phyloP scores from a whole-genome alignment of 1,140 invertebrate species.

The Hycleus phaleratus region DNA sequence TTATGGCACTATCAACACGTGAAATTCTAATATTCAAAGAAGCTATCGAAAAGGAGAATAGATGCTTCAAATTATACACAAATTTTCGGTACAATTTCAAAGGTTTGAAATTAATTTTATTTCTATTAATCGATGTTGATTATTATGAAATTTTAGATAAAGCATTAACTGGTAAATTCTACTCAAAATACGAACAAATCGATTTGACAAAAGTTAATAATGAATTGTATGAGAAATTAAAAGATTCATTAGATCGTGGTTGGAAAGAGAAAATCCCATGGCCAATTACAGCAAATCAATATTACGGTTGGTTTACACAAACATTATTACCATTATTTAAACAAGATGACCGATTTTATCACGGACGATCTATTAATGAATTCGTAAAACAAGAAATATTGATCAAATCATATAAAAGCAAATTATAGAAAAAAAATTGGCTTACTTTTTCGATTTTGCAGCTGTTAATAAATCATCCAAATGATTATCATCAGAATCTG shows the following conservation, averaged over 20 bases:
- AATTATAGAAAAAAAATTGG: background rate
- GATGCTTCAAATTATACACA: too few relatives aligned
- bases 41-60: background rate
- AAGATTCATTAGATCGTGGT: too few relatives aligned
- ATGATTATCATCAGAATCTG: slow-evolving; percentile 30
- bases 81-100: too few relatives aligned
- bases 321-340: background rate
- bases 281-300: background rate
- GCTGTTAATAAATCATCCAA: slow-evolving; percentile 27
- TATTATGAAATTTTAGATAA: too few relatives aligned
- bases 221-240: too few relatives aligned
- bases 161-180: too few relatives aligned
- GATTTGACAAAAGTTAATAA: too few relatives aligned
- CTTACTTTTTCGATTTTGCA: slow-evolving; percentile 28
- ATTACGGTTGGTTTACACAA: background rate
- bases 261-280: too few relatives aligned
- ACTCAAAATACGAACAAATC: too few relatives aligned
- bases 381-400: background rate
- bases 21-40: background rate
- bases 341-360: background rate
- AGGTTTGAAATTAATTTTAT: too few relatives aligned
- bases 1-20: background rate
- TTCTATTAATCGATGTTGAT: too few relatives aligned
- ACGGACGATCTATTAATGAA: background rate
- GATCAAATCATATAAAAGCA: background rate